Base-by-base conservation (phyloP, 2,113 vertebrate genomes). In the Otus sunia region DNA sequence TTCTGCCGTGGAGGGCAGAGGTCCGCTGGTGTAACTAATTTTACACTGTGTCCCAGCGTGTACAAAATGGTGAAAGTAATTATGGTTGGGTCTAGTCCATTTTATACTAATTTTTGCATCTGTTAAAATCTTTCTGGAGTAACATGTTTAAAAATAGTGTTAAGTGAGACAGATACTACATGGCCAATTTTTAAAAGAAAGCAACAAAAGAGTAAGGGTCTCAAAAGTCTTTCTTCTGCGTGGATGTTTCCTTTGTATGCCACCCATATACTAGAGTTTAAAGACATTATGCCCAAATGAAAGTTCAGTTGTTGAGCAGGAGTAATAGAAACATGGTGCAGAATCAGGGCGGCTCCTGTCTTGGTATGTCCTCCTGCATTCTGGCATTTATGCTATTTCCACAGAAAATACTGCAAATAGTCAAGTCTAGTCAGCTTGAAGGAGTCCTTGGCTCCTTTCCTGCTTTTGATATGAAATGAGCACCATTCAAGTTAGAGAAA, bases 391-490 rank as follows among this genome's bases (percentile, higher is more conserved):
- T 88, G 73, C 68, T 92, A 12, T 92, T 94, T 87, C 68, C 41
- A 74, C 52, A 92, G 71, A 92, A 97, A 95, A 80, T 81, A 71
- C 55, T 97, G 80, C 41, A 92, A 97, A 80, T 75, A 60, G 9
- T 68, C 34, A 39, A 49, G 52, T 72, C 34, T 76, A 75, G 87
- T 90, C 80, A 88, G 77, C 58, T 72, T 91, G 27, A 85, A 69
- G 36, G 58, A 94, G 92, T 82, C 74, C 37, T 91, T 94, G 94
- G 84, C 90, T 94, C 4, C 34, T 90, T 55, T 76, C 86, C 77
- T 60, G 39, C 30, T 85, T 72, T 78, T 89, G 60, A 30, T 84
- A 75, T 89, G 86, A 92, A 86, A 73, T 30, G 9, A 91, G 55
- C 74, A 68, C 49, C 75, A 74, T 86, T 93, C 34, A 62, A 72